Evolutionary conservation across 2,113 vertebrate genomes (phyloP), one percentile per base, ranked within the genome.

Genomic region (Melospiza georgiana): DNA sequence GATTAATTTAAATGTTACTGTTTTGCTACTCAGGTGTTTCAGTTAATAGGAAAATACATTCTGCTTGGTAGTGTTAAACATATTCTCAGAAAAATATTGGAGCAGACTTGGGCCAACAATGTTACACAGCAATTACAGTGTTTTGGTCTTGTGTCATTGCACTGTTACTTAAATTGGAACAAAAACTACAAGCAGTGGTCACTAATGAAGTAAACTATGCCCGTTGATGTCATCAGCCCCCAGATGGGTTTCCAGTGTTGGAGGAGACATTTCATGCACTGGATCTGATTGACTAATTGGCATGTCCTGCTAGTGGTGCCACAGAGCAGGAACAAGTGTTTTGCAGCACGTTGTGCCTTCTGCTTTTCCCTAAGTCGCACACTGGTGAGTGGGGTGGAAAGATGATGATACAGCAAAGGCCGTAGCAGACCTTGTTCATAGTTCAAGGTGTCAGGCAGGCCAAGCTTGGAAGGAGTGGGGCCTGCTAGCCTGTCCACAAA

Each of bases 41-140:
- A 77, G 2, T 52, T 63, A 71, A 84, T 48, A 80, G 25, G 24
- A 48, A 61, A 81, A 52, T 66, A 44, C 13, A 31, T 89, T 89
- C 81, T 63, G 39, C 39, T 52, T 54, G 11, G 18, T 59, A 31
- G 33, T 62, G 52, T 79, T 85, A 31, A 39, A 31, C 12, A 12
- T 63, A 65, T 52, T 93, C 44, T 52, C 30, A 33, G 41, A 44
- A 71, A 90, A 66, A 25, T 28, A n/a, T 12, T 44, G 55, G 33
- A 51, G 5, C 48, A 52, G 6, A 0, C 21, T 71, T 71, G 44
- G 0, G 6, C 19, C 2, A 10, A 23, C 52, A 44, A 9, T 23
- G 55, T 67, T 89, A 66, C 0, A 67, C 21, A 44, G 21, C 27
- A 71, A 12, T 66, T 69, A 20, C 10, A 31, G 21, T 74, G 30